phyloP scores from a whole-genome alignment of 2,888 invertebrate species.

The Dugesia japonica region DNA sequence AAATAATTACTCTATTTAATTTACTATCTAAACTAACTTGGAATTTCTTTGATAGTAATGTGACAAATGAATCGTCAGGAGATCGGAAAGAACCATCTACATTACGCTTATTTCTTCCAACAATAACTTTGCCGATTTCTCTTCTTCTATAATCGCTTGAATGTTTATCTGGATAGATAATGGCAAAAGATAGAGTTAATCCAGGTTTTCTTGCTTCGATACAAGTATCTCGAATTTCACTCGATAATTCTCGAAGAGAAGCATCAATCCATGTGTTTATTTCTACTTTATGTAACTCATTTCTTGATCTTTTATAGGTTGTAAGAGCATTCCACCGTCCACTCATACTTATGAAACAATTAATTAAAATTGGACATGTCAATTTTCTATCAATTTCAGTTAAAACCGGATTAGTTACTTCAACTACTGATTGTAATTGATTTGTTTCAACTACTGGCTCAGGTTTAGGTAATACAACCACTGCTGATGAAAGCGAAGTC shows the following conservation, averaged over 20 bases:
- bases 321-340: background rate
- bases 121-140: conserved; percentile 1
- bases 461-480: background rate
- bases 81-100: background rate
- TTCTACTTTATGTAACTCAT: background rate
- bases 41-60: background rate
- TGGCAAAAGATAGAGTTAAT: background rate
- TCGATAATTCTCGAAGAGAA: background rate
- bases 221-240: background rate
- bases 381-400: conserved; percentile 1
- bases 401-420: background rate
- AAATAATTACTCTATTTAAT: no score
- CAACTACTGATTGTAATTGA: background rate
- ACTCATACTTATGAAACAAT: conserved; percentile 1
- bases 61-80: conserved; percentile 14
- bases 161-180: background rate
- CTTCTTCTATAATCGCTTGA: background rate
- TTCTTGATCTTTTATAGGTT: background rate
- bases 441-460: background rate
- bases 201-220: background rate
- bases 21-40: background rate
- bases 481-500: background rate
- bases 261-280: background rate
- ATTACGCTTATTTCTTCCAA: background rate
- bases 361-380: background rate